Percentiles rank a stretch among this genome's conserved stretches.
phyloP scores from a whole-genome alignment of 2,113 vertebrate genomes.

The Xenopus laevis region DNA sequence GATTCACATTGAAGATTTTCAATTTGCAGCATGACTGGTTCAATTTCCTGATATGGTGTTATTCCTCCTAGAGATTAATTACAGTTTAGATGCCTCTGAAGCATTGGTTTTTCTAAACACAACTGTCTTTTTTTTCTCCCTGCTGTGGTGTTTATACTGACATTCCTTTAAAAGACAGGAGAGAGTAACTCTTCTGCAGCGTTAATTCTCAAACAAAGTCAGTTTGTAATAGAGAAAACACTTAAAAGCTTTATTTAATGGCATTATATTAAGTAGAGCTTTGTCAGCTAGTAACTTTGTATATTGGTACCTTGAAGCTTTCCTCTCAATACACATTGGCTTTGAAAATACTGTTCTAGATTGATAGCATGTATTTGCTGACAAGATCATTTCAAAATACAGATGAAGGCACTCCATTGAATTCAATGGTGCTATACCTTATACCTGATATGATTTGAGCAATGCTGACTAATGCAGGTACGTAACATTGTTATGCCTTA shows the following conservation, averaged over 20 bases:
- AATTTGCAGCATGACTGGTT: conserved; percentile 70
- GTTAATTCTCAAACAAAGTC: not conserved
- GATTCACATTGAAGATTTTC: conserved; percentile 62
- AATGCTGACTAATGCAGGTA: no score
- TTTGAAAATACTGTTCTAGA: no score
- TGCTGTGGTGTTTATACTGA: conserved; percentile 50
- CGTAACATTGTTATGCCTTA: no score
- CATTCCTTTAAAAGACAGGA: conserved; percentile 44
- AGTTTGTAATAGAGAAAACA: not conserved
- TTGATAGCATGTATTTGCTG: no score
- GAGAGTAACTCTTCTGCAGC: conserved; percentile 3
- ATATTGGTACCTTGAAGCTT: no score
- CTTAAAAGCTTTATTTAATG: not conserved
- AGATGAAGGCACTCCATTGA: no score
- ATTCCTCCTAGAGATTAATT: conserved; percentile 62
- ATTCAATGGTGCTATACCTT: no score
- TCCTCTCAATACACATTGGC: no score
- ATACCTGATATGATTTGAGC: no score
- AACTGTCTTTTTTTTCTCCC: conserved; percentile 48
- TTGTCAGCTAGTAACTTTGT: no score
- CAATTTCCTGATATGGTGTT: conserved; percentile 62
- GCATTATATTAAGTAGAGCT: not conserved
- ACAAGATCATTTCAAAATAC: no score
- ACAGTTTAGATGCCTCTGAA: conserved; percentile 60
- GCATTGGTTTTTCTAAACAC: conserved; percentile 55